phyloP scores from a whole-genome alignment of 2,797 vertebrate genomes.

The Ispidina picta region DNA sequence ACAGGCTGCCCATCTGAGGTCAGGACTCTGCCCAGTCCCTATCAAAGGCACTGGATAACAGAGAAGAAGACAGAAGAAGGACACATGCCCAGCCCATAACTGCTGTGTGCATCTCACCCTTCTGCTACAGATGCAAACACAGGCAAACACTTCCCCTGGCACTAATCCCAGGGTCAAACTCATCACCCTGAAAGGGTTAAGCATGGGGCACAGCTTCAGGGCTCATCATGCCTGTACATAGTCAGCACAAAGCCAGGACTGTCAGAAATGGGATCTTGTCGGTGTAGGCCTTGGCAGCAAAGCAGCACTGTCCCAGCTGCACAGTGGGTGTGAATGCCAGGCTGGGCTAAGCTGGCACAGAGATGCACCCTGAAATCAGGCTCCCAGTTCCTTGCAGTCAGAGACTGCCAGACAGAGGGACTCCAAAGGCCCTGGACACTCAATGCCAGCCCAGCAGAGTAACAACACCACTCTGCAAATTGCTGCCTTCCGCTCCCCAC shows the following conservation, averaged over 20 bases:
- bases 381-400: neutral
- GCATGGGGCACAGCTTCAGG: neutral
- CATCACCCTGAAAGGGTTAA: conserved; percentile 10
- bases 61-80: neutral
- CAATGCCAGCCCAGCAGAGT: neutral
- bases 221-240: conserved; percentile 11
- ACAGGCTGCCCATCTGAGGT: neutral
- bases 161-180: neutral
- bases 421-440: neutral
- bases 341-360: neutral
- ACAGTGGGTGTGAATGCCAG: conserved; percentile 1
- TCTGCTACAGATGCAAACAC: rapidly evolving
- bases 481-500: conserved; percentile 7
- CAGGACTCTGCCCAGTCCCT: neutral
- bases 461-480: neutral
- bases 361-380: neutral
- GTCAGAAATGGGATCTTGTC: conserved; percentile 59
- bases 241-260: conserved; percentile 57
- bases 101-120: neutral
- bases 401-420: neutral
- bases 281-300: neutral
- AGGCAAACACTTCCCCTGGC: neutral
- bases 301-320: conserved; percentile 1
- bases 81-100: neutral
- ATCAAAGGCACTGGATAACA: rapidly evolving